Percentiles rank a stretch among this genome's conserved stretches.
Conservation (phyloP, 1,140 invertebrate species). For the Aleiodes sp. region DNA sequence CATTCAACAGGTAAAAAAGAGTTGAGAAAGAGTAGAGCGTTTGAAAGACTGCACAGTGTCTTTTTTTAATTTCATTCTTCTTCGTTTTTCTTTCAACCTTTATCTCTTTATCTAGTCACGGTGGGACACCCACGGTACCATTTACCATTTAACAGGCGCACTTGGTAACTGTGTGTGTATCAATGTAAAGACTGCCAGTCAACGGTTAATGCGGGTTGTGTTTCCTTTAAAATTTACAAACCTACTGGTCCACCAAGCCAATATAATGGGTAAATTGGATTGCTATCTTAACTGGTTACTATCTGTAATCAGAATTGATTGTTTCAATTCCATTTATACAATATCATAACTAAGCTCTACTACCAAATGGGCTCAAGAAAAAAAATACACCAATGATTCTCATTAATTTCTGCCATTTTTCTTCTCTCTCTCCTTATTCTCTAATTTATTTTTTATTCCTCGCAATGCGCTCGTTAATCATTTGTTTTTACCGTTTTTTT, state of each 20-base stretch:
- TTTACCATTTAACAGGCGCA: neutral
- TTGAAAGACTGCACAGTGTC: too few relatives aligned
- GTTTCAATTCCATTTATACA: neutral
- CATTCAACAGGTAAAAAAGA: neutral
- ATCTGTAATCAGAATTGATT: neutral
- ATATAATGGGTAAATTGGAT: neutral
- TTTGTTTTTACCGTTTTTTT: too few relatives aligned
- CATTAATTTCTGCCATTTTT: too few relatives aligned
- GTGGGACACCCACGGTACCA: neutral
- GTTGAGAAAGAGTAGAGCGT: neutral
- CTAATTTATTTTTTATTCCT: too few relatives aligned
- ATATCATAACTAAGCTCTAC: neutral
- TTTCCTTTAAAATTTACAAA: neutral
- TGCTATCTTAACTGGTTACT: neutral
- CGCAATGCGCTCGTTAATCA: conserved; percentile 3
- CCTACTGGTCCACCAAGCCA: neutral
- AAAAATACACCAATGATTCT: too few relatives aligned
- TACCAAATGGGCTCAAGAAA: neutral
- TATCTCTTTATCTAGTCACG: neutral
- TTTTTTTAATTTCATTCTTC: too few relatives aligned
- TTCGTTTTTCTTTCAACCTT: neutral
- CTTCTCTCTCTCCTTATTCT: too few relatives aligned
- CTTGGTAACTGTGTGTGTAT: neutral
- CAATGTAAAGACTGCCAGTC: neutral
- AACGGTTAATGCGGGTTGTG: neutral